These are phyloP conservation scores for Butorides virescens DNA, from an alignment of 2,113 vertebrate species.

Conservation along the genomic window DNA sequence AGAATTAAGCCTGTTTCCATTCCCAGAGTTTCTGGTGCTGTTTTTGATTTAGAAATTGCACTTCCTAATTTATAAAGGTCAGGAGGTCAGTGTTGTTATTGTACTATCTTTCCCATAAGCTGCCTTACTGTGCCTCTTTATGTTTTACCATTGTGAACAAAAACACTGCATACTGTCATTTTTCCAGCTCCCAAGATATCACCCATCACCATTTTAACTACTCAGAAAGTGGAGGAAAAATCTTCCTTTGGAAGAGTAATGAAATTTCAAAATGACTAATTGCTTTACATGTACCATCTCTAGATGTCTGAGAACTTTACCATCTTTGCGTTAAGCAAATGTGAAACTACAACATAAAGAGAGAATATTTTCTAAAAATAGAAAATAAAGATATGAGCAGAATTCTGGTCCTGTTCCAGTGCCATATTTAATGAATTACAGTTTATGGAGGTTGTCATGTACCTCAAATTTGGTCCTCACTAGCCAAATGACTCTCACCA, in stretches of 20 bases:
- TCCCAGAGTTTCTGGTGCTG: conserved; percentile 39
- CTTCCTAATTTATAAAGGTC: conserved; percentile 41
- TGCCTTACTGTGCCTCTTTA: not conserved
- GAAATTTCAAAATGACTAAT: not conserved
- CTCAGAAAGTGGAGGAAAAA: not conserved
- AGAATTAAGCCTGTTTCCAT: conserved; percentile 26
- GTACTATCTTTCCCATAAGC: conserved; percentile 47
- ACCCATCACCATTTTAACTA: not conserved
- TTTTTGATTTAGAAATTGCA: conserved; percentile 44
- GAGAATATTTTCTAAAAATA: not conserved
- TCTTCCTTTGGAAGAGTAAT: not conserved
- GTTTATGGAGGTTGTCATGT: not conserved
- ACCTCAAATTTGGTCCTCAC: not conserved
- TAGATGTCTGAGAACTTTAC: not conserved
- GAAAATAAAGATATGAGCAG: not conserved
- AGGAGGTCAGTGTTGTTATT: conserved; percentile 18
- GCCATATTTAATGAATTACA: not conserved
- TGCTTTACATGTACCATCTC: not conserved
- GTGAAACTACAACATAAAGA: not conserved
- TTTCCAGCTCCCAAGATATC: not conserved
- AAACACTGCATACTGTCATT: not conserved
- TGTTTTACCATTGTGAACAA: not conserved
- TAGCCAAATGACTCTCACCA: not conserved
- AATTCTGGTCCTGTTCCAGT: not conserved
- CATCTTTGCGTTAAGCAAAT: not conserved